These are phyloP conservation scores for Corydoras sp. DNA, from an alignment of 2,113 vertebrate genomes.

Conservation along the genomic window DNA sequence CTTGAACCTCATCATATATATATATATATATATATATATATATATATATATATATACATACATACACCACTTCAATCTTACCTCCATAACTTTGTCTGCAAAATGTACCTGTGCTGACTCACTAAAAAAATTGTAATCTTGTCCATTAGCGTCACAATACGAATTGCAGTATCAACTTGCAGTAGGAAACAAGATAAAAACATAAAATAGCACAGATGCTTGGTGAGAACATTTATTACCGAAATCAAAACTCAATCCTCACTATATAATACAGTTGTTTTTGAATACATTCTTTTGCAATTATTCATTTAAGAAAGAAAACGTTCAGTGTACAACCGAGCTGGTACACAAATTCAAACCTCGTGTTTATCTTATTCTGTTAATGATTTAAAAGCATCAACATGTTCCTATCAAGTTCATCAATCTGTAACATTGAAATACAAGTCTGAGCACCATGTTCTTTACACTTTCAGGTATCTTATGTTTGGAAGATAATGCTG, in stretches of 20 bases:
- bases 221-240: slow-evolving; percentile 62
- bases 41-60: no score
- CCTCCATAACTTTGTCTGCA: no score
- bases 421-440: background rate
- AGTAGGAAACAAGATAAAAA: background rate
- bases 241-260: slow-evolving; percentile 35
- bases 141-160: background rate
- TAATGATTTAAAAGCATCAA: slow-evolving; percentile 1
- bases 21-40: no score
- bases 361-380: background rate
- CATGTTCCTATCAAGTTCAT: background rate
- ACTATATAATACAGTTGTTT: slow-evolving; percentile 7
- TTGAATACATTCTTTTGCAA: slow-evolving; percentile 19
- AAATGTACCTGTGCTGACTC: no score
- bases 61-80: no score
- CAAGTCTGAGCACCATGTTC: background rate
- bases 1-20: no score
- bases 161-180: background rate
- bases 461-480: background rate
- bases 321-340: background rate
- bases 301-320: slow-evolving; percentile 1
- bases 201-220: slow-evolving; percentile 47
- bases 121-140: no score
- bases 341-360: background rate
- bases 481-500: no score